Conservation (phyloP, 2,797 vertebrate genomes). For the Saxicola maurus region DNA sequence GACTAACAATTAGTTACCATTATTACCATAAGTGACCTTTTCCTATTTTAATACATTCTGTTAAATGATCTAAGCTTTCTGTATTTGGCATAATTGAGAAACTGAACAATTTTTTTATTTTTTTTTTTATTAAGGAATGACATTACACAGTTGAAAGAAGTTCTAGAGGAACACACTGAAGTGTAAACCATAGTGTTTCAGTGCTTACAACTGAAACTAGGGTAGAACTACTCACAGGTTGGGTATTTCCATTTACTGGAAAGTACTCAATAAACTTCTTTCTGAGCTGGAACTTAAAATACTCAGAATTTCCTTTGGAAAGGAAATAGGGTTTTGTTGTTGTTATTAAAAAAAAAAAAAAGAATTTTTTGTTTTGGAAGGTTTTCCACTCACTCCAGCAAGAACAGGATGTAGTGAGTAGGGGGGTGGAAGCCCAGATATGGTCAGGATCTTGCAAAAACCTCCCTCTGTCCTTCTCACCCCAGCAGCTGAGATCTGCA, state of each 20-base stretch:
- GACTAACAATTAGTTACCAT: neutral
- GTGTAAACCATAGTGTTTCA: neutral
- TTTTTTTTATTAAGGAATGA: neutral
- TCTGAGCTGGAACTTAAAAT: neutral
- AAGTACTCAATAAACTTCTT: neutral
- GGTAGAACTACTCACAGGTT: neutral
- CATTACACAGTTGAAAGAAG: neutral
- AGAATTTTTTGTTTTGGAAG: neutral
- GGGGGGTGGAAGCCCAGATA: neutral
- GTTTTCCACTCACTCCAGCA: neutral
- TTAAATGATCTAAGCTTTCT: neutral
- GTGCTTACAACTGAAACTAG: neutral
- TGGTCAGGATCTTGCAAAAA: neutral
- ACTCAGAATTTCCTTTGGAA: constrained; percentile 25
- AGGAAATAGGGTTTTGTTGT: neutral
- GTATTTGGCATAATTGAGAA: neutral
- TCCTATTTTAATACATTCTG: neutral
- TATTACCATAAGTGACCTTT: neutral
- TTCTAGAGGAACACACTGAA: neutral
- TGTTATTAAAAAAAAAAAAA: neutral
- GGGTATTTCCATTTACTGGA: constrained; percentile 25
- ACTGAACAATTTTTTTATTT: neutral
- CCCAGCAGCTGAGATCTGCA: neutral
- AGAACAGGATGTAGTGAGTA: neutral
- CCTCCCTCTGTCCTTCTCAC: neutral